Percentiles rank a stretch among this genome's conserved stretches.
Conservation (phyloP, 2,888 invertebrate species). For the Griposia aprilina region DNA sequence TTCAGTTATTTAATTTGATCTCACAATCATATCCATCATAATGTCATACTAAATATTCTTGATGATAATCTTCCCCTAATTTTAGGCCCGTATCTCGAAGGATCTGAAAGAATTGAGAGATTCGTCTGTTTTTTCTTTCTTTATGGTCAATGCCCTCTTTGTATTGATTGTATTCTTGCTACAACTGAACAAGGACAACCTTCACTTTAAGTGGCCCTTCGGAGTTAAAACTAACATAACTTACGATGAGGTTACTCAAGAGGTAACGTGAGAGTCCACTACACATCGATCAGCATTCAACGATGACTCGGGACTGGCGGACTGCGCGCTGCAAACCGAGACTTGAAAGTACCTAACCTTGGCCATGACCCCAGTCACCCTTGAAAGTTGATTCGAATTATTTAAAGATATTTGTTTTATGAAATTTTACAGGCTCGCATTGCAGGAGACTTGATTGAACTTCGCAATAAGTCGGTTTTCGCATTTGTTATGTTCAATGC, state of each 20-base stretch:
- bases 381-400: slow-evolving; percentile 88
- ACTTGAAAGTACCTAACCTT: slow-evolving; percentile 51
- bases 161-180: slow-evolving; percentile 99
- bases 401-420: slow-evolving; percentile 85
- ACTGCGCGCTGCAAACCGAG: slow-evolving; percentile 50
- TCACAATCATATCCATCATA: slow-evolving; percentile 49
- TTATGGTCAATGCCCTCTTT: slow-evolving; percentile 99
- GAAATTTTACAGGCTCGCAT: slow-evolving; percentile 95
- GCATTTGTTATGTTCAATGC: slow-evolving; percentile 99
- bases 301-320: slow-evolving; percentile 85
- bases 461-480: slow-evolving; percentile 99
- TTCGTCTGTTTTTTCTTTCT: slow-evolving; percentile 98
- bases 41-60: slow-evolving; percentile 63
- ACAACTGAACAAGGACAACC: slow-evolving; percentile 99
- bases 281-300: slow-evolving; percentile 86
- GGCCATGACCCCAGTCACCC: slow-evolving; percentile 88
- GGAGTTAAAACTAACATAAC: slow-evolving; percentile 98
- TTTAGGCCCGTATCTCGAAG: slow-evolving; percentile 96
- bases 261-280: slow-evolving; percentile 94
- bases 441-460: slow-evolving; percentile 97
- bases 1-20: slow-evolving; percentile 70
- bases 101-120: slow-evolving; percentile 98
- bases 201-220: slow-evolving; percentile 99
- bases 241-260: slow-evolving; percentile 96
- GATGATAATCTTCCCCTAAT: slow-evolving; percentile 84